Evolutionary conservation across 2,113 vertebrate species (phyloP).

Genomic region (Perccottus glenii): DNA sequence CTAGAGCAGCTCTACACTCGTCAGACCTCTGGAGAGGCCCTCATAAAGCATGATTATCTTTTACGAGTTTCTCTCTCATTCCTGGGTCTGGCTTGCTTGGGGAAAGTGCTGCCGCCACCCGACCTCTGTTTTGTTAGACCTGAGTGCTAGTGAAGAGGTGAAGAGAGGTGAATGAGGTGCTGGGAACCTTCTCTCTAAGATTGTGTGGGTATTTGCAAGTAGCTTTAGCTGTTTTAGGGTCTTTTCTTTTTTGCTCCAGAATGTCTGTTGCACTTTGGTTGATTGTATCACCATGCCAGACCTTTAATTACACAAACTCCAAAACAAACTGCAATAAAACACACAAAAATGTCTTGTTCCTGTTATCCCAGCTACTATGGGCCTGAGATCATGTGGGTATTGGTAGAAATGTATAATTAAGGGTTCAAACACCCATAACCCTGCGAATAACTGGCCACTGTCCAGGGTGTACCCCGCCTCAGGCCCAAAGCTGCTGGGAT

Average conservation of each 20-base stretch:
- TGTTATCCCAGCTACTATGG: too few species aligned
- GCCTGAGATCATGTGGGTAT: too few species aligned
- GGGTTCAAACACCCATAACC: too few species aligned
- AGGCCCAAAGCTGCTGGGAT: too few species aligned
- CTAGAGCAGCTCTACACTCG: conserved; percentile 50
- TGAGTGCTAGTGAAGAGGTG: conserved; percentile 24
- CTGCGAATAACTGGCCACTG: too few species aligned
- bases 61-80: conserved; percentile 69
- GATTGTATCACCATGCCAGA: too few species aligned
- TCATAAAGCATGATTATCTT: conserved; percentile 73
- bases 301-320: too few species aligned
- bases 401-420: too few species aligned
- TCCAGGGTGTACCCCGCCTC: too few species aligned
- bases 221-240: neutral
- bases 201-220: conserved; percentile 28
- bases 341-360: too few species aligned
- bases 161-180: conserved; percentile 56
- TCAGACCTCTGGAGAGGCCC: conserved; percentile 59
- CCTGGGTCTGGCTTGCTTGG: conserved; percentile 48
- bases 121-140: conserved; percentile 55
- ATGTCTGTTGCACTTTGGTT: neutral
- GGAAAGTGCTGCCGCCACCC: conserved; percentile 35
- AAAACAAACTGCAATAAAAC: too few species aligned
- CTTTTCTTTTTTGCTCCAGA: neutral
- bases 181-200: conserved; percentile 48